phyloP scores from a whole-genome alignment of 1,140 invertebrate genomes.

The Nautilus pompilius region DNA sequence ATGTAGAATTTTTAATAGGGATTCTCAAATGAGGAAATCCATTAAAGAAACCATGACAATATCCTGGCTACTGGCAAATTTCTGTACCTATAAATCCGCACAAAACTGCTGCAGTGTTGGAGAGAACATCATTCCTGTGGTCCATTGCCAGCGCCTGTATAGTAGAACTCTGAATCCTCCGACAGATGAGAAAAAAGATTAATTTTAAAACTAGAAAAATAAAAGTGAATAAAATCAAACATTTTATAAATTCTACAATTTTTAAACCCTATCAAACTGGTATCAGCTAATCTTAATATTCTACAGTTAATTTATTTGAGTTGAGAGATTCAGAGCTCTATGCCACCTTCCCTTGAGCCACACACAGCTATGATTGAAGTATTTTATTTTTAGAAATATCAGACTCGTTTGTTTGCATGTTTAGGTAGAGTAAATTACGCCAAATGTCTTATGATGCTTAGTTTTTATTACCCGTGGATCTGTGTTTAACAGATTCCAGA shows the following conservation, averaged over 20 bases:
- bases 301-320: too few relatives aligned
- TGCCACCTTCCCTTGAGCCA: too few relatives aligned
- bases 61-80: too few relatives aligned
- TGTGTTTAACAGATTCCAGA: too few relatives aligned
- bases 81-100: constrained; percentile 44
- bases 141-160: constrained; percentile 53
- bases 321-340: too few relatives aligned
- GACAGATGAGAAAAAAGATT: constrained; percentile 49
- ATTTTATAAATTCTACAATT: background rate
- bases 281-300: background rate
- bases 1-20: background rate
- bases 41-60: background rate
- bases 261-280: background rate
- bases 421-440: too few relatives aligned
- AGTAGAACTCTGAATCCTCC: constrained; percentile 34
- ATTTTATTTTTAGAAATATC: too few relatives aligned
- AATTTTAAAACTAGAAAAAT: constrained; percentile 48
- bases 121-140: constrained; percentile 58
- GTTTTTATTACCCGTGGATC: too few relatives aligned
- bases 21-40: background rate
- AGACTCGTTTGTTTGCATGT: too few relatives aligned
- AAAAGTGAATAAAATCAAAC: background rate
- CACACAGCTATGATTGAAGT: too few relatives aligned
- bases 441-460: too few relatives aligned
- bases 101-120: constrained; percentile 51